These are phyloP conservation scores for Petrosia ficiformis DNA, from an alignment of 37 sponge, comb jelly and placozoan genomes.

Conservation along the genomic window DNA sequence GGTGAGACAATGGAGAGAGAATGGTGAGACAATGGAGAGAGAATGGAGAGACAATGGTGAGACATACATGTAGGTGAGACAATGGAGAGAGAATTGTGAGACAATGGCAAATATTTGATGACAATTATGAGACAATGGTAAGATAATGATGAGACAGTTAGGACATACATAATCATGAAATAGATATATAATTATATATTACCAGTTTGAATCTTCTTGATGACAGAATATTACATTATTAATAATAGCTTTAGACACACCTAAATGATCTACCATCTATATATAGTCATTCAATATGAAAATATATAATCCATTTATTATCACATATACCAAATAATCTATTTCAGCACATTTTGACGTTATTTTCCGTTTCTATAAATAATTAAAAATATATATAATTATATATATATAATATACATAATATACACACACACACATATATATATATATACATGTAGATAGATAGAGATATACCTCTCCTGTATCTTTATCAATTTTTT, in stretches of 20 bases:
- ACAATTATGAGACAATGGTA: too few species aligned
- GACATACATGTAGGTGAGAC: too few species aligned
- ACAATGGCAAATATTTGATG: too few species aligned
- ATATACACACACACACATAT: too few species aligned
- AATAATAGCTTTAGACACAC: constrained; percentile 92
- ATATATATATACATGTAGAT: background rate
- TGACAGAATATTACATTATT: constrained; percentile 97
- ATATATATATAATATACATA: too few species aligned
- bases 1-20: background rate
- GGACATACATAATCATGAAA: constrained; percentile 1
- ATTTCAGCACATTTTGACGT: constrained; percentile 85
- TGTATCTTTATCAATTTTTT: constrained; percentile 36
- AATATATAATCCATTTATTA: background rate
- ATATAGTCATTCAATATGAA: background rate
- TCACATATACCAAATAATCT: background rate
- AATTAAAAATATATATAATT: background rate
- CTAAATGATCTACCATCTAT: constrained; percentile 83
- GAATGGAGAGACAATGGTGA: background rate
- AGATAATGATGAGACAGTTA: background rate
- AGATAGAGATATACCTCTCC: constrained; percentile 6
- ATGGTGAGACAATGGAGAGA: background rate
- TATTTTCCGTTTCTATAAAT: constrained; percentile 60
- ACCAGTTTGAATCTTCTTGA: constrained; percentile 97
- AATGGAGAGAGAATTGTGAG: too few species aligned
- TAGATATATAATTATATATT: background rate